Evolutionary conservation across 2,797 vertebrate species (phyloP).

Genomic region (Rhodeus uyekii): DNA sequence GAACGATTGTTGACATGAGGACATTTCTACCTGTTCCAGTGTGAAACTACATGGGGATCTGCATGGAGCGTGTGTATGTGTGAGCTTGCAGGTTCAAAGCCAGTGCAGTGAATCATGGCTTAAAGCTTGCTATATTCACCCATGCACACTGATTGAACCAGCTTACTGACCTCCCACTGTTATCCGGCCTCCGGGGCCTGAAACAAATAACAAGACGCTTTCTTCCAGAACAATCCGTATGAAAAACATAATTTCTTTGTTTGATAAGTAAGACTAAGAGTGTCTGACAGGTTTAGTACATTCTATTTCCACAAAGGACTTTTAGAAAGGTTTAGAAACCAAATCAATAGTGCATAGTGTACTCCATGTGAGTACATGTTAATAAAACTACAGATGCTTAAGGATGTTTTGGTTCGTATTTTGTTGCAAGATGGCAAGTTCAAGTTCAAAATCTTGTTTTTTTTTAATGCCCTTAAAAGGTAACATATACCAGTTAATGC

Average conservation of each 20-base stretch:
- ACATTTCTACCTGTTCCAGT: slow-evolving; percentile 15
- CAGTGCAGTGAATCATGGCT: slow-evolving; percentile 49
- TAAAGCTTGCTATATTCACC: slow-evolving; percentile 55
- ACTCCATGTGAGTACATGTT: background rate
- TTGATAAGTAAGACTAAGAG: background rate
- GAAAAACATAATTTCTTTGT: slow-evolving; percentile 28
- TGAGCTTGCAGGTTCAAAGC: slow-evolving; percentile 37
- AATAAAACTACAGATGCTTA: background rate
- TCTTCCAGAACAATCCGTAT: slow-evolving; percentile 30
- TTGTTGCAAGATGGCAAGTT: background rate
- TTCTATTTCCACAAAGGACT: background rate
- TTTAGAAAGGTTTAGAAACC: background rate
- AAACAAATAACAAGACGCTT: slow-evolving; percentile 49
- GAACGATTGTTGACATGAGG: background rate
- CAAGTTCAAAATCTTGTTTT: background rate
- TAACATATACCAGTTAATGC: background rate
- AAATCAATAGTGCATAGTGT: background rate
- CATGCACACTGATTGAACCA: slow-evolving; percentile 56
- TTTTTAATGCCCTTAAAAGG: background rate
- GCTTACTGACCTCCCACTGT: slow-evolving; percentile 56
- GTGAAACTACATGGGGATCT: background rate
- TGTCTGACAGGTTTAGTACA: background rate
- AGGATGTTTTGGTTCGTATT: slow-evolving; percentile 13
- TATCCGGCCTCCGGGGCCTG: slow-evolving; percentile 42
- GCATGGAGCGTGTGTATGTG: slow-evolving; percentile 1